Base-by-base conservation (phyloP, 1,140 invertebrate genomes). In the Drosophila nasuta region DNA sequence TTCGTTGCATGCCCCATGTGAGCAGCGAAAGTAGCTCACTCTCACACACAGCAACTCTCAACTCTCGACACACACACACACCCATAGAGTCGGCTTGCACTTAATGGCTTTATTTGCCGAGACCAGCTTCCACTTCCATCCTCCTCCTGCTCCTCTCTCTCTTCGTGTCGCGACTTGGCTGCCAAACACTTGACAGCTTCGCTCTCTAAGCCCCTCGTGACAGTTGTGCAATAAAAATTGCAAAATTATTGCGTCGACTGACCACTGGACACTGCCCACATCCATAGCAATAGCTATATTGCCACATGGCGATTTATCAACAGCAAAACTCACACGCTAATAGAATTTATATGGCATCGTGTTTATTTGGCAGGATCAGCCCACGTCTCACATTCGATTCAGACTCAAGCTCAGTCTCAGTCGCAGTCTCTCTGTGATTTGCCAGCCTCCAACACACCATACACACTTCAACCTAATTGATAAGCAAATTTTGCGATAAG, bases 1-100 rank as follows among this genome's bases (percentile, higher is more conserved):
- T 57, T 51, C 68, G 51, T 52, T 45, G 66, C 65, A 63, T 25
- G 51, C 49, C 51, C 64, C 77, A 75, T 81, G 82, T 71, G 82
- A 86, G 81, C 77, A 77, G 73, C 80, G 80, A 87, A 88, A 87
- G 82, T 87, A 80, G 80, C 77, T 71, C 83, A 75, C 80, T 87
- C 82, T 83, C 82, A 75, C 76, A 81, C 77, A 65, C 68, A 58
- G 20, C 20, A 25, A 17, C 11, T 38, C 35, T 38, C 7, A 8
- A 43, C 41, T 43, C 41, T 43, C 41, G n/a, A 41, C 38, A 41
- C 38, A 41, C 38, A 41, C 38, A 10, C 15, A 49, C 38, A 10
- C 38, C 1, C 20, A 25, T 0, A 4, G 11, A 49, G 54, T 52
- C 38, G 71, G 8, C 20, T 51, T 49, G 38, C 76, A 88, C 77